A percentile compares a stretch with the other conserved stretches of the same genome.
Conservation (phyloP, 2,113 vertebrate species). For the Cinclus mexicanus region DNA sequence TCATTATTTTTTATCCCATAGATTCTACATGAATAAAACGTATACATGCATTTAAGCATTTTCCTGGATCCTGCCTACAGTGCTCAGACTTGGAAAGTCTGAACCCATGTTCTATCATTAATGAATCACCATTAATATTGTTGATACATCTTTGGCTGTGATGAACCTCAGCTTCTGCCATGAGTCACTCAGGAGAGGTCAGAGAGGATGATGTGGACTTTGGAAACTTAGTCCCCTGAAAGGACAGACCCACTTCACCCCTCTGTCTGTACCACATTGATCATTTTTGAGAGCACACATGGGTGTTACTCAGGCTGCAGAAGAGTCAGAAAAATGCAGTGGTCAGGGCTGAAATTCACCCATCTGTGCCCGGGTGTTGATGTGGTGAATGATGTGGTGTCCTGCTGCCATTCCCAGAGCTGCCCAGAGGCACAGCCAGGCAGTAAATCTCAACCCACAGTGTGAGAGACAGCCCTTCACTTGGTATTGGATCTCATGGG, state of each 20-base stretch:
- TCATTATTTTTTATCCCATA: neutral
- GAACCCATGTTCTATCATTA: neutral
- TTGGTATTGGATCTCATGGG: neutral
- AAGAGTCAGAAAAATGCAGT: neutral
- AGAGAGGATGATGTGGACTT: neutral
- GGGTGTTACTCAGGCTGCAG: neutral
- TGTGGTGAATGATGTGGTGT: neutral
- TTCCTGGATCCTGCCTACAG: neutral
- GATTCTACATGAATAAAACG: neutral
- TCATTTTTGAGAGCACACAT: neutral
- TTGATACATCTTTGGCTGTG: neutral
- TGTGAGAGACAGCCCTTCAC: neutral
- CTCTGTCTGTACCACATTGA: neutral
- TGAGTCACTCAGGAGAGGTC: neutral
- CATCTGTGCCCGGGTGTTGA: neutral
- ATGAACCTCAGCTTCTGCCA: neutral
- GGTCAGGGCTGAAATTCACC: neutral
- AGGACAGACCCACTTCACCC: neutral
- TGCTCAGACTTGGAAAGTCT: neutral
- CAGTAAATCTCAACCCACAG: neutral
- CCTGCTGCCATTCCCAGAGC: neutral
- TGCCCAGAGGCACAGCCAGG: rapidly evolving
- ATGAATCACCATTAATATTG: neutral
- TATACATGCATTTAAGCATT: neutral
- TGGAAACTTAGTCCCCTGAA: neutral